Percentiles rank a stretch among this genome's conserved stretches.
Conservation (phyloP, 2,888 invertebrate species). For the Drosophila multiciliata region DNA sequence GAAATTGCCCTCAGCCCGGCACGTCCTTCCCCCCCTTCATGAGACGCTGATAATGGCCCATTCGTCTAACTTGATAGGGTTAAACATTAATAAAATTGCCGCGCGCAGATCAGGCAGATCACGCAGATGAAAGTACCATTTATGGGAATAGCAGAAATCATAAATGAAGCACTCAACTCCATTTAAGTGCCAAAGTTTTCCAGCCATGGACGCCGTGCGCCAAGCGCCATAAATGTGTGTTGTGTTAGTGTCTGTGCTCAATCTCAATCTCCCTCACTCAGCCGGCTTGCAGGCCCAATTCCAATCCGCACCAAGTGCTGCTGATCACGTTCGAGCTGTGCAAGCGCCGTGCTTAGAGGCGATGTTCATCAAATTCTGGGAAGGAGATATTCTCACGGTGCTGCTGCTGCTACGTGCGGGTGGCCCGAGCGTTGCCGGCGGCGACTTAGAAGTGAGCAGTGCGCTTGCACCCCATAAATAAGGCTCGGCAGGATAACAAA, state of each 20-base stretch:
- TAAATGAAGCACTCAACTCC: constrained; percentile 47
- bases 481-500: constrained; percentile 66
- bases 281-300: constrained; percentile 3
- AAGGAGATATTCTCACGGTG: constrained; percentile 70
- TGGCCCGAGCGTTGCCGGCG: constrained; percentile 43
- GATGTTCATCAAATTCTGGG: constrained; percentile 52
- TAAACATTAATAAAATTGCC: constrained; percentile 36
- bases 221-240: constrained; percentile 44
- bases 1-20: constrained; percentile 54
- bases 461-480: constrained; percentile 60
- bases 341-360: constrained; percentile 24
- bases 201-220: constrained; percentile 32
- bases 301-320: constrained; percentile 39
- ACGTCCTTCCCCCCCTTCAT: neutral
- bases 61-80: constrained; percentile 32
- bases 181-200: constrained; percentile 44
- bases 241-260: constrained; percentile 24
- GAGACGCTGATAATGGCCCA: constrained; percentile 15
- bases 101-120: constrained; percentile 38
- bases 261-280: constrained; percentile 50
- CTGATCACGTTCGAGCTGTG: constrained; percentile 47
- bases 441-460: constrained; percentile 42
- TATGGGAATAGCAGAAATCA: constrained; percentile 44
- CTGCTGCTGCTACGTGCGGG: constrained; percentile 43
- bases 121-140: constrained; percentile 39